Evolutionary conservation across 2,113 vertebrate genomes (phyloP).

Genomic region (Ancistrus triradiatus): DNA sequence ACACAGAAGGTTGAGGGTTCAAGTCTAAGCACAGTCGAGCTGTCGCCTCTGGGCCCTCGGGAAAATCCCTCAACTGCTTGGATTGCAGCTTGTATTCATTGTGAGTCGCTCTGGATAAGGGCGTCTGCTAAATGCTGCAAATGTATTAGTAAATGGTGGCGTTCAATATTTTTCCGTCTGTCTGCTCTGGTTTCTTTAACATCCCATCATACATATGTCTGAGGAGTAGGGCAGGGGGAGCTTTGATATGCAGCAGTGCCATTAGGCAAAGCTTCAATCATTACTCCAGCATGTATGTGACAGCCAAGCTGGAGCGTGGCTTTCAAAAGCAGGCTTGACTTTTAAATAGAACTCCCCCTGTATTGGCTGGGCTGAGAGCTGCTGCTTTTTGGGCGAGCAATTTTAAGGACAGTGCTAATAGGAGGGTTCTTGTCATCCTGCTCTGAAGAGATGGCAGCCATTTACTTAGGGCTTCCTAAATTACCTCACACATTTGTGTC

Average conservation of each 20-base stretch:
- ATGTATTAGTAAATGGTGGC: no score
- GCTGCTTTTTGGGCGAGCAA: slow-evolving; percentile 30
- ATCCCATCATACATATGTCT: slow-evolving; percentile 28
- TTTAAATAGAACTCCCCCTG: slow-evolving; percentile 24
- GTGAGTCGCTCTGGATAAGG: no score
- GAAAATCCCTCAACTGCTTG: no score
- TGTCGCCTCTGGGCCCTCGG: no score
- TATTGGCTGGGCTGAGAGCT: slow-evolving; percentile 31
- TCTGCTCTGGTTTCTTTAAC: slow-evolving; percentile 18
- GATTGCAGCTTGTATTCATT: no score
- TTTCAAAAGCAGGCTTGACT: slow-evolving; percentile 38
- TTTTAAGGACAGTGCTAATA: slow-evolving; percentile 41
- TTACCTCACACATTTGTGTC: slow-evolving; percentile 21
- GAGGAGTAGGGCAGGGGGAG: slow-evolving; percentile 12
- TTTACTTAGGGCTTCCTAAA: slow-evolving; percentile 43
- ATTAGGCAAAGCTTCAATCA: slow-evolving; percentile 39
- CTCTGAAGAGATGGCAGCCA: slow-evolving; percentile 41
- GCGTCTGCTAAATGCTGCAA: no score
- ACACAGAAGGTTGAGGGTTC: no score
- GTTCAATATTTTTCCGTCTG: slow-evolving; percentile 1
- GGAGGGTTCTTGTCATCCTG: slow-evolving; percentile 42
- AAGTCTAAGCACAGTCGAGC: no score
- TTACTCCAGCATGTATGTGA: slow-evolving; percentile 33
- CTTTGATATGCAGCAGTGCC: slow-evolving; percentile 36
- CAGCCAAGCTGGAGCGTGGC: slow-evolving; percentile 27